These are phyloP conservation scores for Coracias cyanogaster DNA, from an alignment of 2,797 vertebrate genomes.

Conservation along the genomic window DNA sequence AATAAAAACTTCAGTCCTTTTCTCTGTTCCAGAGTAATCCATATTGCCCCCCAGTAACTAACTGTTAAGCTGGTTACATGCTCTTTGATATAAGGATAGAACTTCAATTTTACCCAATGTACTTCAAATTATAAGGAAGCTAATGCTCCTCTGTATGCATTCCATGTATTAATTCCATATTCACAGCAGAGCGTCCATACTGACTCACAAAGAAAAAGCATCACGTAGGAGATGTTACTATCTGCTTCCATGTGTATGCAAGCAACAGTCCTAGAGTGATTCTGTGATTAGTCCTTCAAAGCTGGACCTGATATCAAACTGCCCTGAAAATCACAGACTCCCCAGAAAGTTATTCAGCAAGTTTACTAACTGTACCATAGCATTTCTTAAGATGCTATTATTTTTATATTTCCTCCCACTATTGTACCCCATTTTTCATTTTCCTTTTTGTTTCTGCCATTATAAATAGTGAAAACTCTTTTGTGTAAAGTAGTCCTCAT, in stretches of 20 bases:
- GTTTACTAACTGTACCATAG: not conserved
- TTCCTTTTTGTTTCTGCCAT: not conserved
- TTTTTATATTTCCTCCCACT: not conserved
- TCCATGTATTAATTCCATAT: not conserved
- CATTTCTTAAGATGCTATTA: not conserved
- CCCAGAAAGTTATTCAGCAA: not conserved
- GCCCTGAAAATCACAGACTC: not conserved
- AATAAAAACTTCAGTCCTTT: not conserved
- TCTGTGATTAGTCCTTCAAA: not conserved
- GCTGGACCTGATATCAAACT: not conserved
- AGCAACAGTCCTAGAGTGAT: not conserved
- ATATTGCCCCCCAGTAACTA: not conserved
- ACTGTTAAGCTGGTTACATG: not conserved
- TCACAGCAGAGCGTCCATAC: not conserved
- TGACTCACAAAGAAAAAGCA: not conserved
- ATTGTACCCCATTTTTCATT: not conserved
- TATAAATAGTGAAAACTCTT: not conserved
- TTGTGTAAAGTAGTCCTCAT: not conserved
- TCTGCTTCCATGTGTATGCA: not conserved
- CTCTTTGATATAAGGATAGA: not conserved
- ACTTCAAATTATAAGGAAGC: not conserved
- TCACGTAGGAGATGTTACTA: not conserved
- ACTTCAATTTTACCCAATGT: not conserved
- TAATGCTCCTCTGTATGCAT: not conserved
- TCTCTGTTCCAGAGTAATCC: not conserved